Conservation (phyloP, 1,140 invertebrate species). For the Carcinoscorpius rotundicauda region DNA sequence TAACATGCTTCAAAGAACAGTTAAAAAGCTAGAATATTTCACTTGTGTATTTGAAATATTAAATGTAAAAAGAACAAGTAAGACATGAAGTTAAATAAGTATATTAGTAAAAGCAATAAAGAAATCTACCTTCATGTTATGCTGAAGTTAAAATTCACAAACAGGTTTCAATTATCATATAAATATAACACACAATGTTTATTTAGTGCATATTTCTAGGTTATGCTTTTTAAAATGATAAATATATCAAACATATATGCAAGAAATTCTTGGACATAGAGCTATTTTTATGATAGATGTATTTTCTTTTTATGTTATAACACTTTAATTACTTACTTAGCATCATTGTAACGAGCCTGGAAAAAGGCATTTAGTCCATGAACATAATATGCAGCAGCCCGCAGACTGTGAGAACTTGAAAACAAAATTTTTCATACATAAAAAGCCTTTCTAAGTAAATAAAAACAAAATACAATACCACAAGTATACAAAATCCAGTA, state of each 20-base stretch:
- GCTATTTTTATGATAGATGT: constrained; percentile 9
- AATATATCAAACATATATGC: constrained; percentile 5
- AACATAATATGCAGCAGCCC: constrained; percentile 89
- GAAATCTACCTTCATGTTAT: no score
- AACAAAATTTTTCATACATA: constrained; percentile 8
- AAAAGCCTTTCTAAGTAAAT: constrained; percentile 67
- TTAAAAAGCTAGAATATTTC: background rate
- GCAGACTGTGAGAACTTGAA: constrained; percentile 60
- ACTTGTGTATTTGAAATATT: no score
- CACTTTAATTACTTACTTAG: constrained; percentile 58
- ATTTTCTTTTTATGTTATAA: background rate
- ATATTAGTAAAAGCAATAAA: no score
- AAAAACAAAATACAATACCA: constrained; percentile 89
- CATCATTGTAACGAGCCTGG: constrained; percentile 87
- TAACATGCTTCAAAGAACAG: constrained; percentile 3
- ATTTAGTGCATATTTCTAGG: no score
- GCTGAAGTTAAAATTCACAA: no score
- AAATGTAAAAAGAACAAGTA: no score
- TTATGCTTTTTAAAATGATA: background rate
- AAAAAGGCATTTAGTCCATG: constrained; percentile 93
- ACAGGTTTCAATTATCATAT: no score
- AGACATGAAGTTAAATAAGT: no score
- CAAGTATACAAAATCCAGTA: constrained; percentile 81
- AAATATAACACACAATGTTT: no score
- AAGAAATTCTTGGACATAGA: constrained; percentile 10